Evolutionary conservation across 2,113 vertebrate genomes (phyloP).

Genomic region (Cebus imitator): DNA sequence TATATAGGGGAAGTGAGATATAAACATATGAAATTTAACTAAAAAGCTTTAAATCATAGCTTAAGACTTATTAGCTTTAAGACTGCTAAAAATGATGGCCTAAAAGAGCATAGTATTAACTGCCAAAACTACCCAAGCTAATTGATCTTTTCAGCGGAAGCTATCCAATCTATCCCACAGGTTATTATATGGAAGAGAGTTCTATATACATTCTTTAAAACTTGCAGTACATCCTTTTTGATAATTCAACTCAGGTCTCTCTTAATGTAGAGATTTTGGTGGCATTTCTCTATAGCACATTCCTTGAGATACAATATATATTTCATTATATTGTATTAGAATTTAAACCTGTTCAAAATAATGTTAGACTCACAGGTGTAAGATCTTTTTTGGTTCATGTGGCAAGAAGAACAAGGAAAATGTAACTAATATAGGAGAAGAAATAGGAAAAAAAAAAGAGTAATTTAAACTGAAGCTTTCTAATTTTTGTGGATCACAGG

Average conservation of each 20-base stretch:
- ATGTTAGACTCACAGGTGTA: background rate
- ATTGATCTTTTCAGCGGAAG: background rate
- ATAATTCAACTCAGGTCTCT: background rate
- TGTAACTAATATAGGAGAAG: background rate
- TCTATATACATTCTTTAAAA: background rate
- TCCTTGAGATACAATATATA: background rate
- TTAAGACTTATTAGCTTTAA: background rate
- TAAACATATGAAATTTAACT: background rate
- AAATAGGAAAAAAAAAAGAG: background rate
- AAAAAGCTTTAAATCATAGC: background rate
- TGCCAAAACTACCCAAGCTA: constrained; percentile 8
- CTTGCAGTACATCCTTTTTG: background rate
- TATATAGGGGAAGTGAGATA: background rate
- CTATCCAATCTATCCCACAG: background rate
- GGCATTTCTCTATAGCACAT: background rate
- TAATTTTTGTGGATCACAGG: background rate
- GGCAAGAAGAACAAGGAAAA: background rate
- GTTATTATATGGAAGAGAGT: background rate
- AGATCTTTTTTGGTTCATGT: background rate
- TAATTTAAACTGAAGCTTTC: background rate
- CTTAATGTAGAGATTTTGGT: background rate
- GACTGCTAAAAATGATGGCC: background rate
- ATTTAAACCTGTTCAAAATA: background rate
- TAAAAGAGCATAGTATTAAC: background rate
- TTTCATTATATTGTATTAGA: background rate